A percentile compares a stretch with the other conserved stretches of the same genome.
Conservation (phyloP, 2,888 invertebrate species). For the Cremastinae sp. region DNA sequence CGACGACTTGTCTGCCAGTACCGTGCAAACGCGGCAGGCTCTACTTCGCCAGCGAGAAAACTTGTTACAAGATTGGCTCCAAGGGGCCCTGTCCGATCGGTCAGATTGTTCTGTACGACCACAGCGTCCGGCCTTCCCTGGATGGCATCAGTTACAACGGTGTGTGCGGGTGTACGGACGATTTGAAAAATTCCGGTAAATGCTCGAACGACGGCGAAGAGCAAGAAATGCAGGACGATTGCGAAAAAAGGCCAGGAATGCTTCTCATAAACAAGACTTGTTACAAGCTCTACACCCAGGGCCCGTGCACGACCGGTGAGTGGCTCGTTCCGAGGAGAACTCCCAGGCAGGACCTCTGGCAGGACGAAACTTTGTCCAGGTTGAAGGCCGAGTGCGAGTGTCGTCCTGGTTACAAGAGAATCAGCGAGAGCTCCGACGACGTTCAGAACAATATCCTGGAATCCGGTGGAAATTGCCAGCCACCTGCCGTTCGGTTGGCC, state of each 20-base stretch:
- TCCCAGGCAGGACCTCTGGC: slow-evolving; percentile 73
- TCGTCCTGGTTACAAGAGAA: slow-evolving; percentile 84
- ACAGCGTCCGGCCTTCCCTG: slow-evolving; percentile 88
- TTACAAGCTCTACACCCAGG: slow-evolving; percentile 88
- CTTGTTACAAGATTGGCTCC: slow-evolving; percentile 90
- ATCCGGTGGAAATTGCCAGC: slow-evolving; percentile 81
- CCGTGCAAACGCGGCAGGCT: slow-evolving; percentile 89
- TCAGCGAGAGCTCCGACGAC: slow-evolving; percentile 73
- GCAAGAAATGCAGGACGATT: slow-evolving; percentile 76
- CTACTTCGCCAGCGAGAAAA: slow-evolving; percentile 87
- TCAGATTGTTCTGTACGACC: slow-evolving; percentile 90
- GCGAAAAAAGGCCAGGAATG: slow-evolving; percentile 84
- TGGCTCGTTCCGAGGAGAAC: slow-evolving; percentile 85
- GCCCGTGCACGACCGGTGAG: slow-evolving; percentile 88
- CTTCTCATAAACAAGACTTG: slow-evolving; percentile 87
- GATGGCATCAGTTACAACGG: slow-evolving; percentile 93
- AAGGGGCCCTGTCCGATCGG: slow-evolving; percentile 88
- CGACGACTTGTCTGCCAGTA: slow-evolving; percentile 86
- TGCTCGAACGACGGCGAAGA: slow-evolving; percentile 73
- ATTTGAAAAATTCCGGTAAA: slow-evolving; percentile 75
- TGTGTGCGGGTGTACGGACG: slow-evolving; percentile 87
- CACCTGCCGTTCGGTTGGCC: slow-evolving; percentile 85
- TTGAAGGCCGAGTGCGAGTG: slow-evolving; percentile 85
- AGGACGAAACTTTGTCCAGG: slow-evolving; percentile 64
- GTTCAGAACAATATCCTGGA: slow-evolving; percentile 75